Conservation (phyloP, 2,797 vertebrate species). For the Enteromius mattozi region DNA sequence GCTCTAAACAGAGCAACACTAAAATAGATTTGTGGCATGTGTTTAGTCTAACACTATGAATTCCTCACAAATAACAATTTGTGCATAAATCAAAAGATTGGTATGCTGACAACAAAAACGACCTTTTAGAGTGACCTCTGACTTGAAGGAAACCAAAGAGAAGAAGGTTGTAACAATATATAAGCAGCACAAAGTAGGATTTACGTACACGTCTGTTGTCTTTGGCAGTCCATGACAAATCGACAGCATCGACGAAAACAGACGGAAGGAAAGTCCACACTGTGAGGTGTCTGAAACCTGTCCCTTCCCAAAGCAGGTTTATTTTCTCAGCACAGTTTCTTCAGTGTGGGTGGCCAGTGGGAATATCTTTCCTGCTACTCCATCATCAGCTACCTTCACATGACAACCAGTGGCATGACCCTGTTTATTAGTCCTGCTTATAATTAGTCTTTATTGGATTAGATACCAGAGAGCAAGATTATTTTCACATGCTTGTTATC, state of each 20-base stretch:
- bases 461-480: constrained; percentile 64
- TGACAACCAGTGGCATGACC: constrained; percentile 61
- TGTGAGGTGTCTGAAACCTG: constrained; percentile 31
- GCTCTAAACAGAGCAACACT: neutral
- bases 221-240: constrained; percentile 27
- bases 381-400: constrained; percentile 64
- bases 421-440: constrained; percentile 65
- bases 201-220: constrained; percentile 27
- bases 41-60: neutral
- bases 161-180: constrained; percentile 8
- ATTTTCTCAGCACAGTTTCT: constrained; percentile 45
- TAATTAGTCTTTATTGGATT: constrained; percentile 71
- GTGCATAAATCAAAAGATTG: neutral
- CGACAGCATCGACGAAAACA: constrained; percentile 43
- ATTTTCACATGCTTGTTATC: constrained; percentile 71
- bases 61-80: neutral
- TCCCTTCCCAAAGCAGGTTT: constrained; percentile 25
- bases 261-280: constrained; percentile 34
- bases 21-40: neutral
- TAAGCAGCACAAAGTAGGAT: constrained; percentile 50
- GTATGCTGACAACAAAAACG: constrained; percentile 15
- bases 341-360: constrained; percentile 73
- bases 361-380: constrained; percentile 43
- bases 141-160: constrained; percentile 6
- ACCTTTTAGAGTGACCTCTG: constrained; percentile 24